Evolutionary conservation across 2,113 vertebrate species (phyloP), one percentile per base, ranked within the genome.

Genomic region (Mugil cephalus): DNA sequence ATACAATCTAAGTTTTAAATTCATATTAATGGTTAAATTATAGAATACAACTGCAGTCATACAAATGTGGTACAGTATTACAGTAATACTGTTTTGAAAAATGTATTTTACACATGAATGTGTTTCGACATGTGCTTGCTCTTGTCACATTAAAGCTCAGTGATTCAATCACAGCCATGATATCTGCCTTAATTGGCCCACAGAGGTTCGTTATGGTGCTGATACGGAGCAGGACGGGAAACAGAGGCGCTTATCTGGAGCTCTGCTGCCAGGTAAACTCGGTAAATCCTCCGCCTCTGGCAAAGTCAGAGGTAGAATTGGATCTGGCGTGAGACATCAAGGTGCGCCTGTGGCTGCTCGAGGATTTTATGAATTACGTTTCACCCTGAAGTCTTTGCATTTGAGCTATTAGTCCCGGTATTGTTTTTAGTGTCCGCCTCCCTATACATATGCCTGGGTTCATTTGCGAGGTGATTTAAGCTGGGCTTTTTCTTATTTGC

Each of bases 121-220:
- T 19, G 0, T 5, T 42, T 24, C 69, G 63, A 53, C 4, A 18
- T 62, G 11, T 40, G 45, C 24, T 63, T 40, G 35, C 40, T 69
- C 53, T 62, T 52, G 62, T 78, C 79, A 70, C 52, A 66, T 62
- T 63, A 70, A 46, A 63, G 60, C 63, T 61, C 47, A 70, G 21
- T 72, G 72, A 77, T 83, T 46, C 14, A 19, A 69, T 88, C 74
- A 64, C 59, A 73, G 47, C 19, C 53, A 39, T 51, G 42, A 69
- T 73, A 51, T 47, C 46, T 78, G 43, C 55, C 30, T 67, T 83
- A 87, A 87, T 81, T 86, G 71, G 63, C 46, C 76, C 17, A 12
- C 18, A 61, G 70, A 86, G 76, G 52, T 76, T 82, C 69, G 45
- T 61, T 64, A 35, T 53, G 12, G 18, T 51, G 35, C 45, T 62